phyloP scores from a whole-genome alignment of 2,113 vertebrate genomes.

The Trogon surrucura region DNA sequence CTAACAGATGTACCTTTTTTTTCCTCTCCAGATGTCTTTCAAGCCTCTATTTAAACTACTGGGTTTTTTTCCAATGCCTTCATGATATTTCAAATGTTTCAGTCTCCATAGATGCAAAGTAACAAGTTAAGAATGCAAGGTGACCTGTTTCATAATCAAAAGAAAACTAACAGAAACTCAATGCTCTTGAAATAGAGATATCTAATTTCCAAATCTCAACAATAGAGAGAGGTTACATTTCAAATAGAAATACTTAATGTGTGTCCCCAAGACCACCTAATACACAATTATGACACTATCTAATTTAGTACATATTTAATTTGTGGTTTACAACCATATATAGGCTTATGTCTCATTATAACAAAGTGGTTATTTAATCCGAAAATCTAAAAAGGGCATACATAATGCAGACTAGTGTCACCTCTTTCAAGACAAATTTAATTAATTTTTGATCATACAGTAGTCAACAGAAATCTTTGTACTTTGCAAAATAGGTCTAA shows the following conservation, averaged over 20 bases:
- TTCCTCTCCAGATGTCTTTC: constrained; percentile 30
- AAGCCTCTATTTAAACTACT: constrained; percentile 19
- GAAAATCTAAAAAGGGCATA: constrained; percentile 3
- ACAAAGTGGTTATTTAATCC: constrained; percentile 12
- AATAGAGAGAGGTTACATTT: neutral
- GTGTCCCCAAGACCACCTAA: neutral
- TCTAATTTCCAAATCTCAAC: neutral
- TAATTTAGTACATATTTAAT: constrained; percentile 24
- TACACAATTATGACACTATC: neutral
- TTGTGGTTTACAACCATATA: neutral
- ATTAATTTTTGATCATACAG: neutral
- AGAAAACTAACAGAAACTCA: neutral
- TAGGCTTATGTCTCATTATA: constrained; percentile 4
- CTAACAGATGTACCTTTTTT: constrained; percentile 22
- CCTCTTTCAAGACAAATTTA: neutral
- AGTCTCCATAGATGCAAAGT: neutral
- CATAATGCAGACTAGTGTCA: neutral
- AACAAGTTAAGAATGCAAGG: constrained; percentile 19
- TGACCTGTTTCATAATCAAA: constrained; percentile 20
- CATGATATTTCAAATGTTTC: constrained; percentile 8
- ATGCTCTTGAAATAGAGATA: neutral
- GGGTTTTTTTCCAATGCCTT: neutral
- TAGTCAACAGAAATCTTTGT: neutral
- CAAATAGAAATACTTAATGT: neutral
- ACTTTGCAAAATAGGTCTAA: neutral